Percentiles rank a stretch among this genome's conserved stretches.
Conservation (phyloP, 2,888 invertebrate species). For the Eupithecia subumbrata region DNA sequence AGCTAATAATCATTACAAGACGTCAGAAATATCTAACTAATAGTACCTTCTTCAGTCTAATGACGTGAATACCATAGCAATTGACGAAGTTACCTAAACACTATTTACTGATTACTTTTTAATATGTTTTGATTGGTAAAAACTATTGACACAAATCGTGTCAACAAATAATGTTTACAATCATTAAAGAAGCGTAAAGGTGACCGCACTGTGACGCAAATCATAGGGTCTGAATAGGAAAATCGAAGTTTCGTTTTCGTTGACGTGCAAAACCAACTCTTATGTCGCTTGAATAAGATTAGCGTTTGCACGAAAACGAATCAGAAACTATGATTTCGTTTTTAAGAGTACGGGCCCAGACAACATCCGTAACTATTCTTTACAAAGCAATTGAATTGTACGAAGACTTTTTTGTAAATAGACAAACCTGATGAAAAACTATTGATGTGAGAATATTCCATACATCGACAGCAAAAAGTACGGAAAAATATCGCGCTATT, state of each 20-base stretch:
- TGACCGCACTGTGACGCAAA: constrained; percentile 25
- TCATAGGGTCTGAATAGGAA: not conserved
- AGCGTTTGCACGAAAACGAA: too few species aligned
- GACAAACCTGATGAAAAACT: constrained; percentile 13
- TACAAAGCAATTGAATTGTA: constrained; percentile 20
- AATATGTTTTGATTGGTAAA: constrained; percentile 10
- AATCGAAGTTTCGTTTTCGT: too few species aligned
- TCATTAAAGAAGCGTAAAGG: not conserved
- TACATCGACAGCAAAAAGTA: not conserved
- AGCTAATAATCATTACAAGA: not conserved
- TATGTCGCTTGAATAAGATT: too few species aligned
- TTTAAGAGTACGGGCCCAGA: too few species aligned
- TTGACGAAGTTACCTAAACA: not conserved
- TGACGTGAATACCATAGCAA: not conserved
- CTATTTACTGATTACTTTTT: constrained; percentile 14
- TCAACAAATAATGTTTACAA: constrained; percentile 15
- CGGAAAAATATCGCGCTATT: not conserved
- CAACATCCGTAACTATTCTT: constrained; percentile 19
- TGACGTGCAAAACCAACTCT: too few species aligned
- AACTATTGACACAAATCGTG: constrained; percentile 9
- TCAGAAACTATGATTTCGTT: too few species aligned
- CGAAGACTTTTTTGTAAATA: not conserved
- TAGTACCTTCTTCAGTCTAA: not conserved
- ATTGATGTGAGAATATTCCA: constrained; percentile 5
- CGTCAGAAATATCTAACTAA: not conserved